A percentile compares a stretch with the other conserved stretches of the same genome.
Conservation (phyloP, 2,113 vertebrate species). For the Fulica atra region DNA sequence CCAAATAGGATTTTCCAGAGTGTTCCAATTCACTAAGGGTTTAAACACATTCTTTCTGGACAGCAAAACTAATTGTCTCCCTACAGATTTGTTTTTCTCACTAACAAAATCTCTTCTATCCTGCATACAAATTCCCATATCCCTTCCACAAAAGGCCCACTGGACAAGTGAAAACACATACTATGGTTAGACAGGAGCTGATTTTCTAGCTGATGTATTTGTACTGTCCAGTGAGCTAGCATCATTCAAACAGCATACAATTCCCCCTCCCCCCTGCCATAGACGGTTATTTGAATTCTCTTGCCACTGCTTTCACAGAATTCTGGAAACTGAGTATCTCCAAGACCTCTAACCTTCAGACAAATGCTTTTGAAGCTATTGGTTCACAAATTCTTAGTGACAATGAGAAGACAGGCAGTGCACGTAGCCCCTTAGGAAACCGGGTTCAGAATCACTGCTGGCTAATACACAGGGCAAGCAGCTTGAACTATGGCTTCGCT, state of each 20-base stretch:
- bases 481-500: neutral
- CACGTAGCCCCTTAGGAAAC: neutral
- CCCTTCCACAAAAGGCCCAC: neutral
- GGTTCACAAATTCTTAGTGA: neutral
- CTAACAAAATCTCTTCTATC: neutral
- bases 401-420: neutral
- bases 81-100: neutral
- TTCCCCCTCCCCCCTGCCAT: fast-evolving
- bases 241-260: neutral
- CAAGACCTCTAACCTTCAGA: neutral
- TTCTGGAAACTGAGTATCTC: neutral
- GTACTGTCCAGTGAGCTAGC: neutral
- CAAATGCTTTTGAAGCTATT: neutral
- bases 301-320: neutral
- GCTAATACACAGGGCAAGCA: neutral
- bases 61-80: neutral
- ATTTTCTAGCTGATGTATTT: neutral
- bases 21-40: neutral
- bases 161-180: neutral
- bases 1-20: neutral
- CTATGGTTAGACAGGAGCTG: neutral
- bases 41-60: neutral
- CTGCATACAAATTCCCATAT: neutral
- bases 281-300: neutral
- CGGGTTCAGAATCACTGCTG: neutral